Conservation (phyloP, 2,113 vertebrate species). For the Canis aureus region DNA sequence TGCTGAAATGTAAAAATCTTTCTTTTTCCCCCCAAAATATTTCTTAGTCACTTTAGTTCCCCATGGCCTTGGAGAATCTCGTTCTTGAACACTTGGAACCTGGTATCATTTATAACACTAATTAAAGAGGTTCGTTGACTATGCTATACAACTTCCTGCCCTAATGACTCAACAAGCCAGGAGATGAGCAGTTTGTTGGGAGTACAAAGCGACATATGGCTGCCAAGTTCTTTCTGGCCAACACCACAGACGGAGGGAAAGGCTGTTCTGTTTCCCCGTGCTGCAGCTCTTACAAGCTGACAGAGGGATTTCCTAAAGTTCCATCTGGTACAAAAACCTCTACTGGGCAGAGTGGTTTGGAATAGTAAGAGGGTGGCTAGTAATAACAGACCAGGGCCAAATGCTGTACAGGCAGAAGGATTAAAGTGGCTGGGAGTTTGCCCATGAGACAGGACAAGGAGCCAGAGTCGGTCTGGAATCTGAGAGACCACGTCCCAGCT, state of each 20-base stretch:
- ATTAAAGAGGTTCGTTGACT: not conserved
- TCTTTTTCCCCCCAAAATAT: not conserved
- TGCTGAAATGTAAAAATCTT: not conserved
- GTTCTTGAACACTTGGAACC: not conserved
- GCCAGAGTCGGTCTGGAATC: not conserved
- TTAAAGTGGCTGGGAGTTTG: not conserved
- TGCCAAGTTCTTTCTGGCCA: slow-evolving; percentile 64
- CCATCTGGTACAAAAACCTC: slow-evolving; percentile 84
- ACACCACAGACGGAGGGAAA: slow-evolving; percentile 26
- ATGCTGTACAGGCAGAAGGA: not conserved
- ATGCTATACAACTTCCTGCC: slow-evolving; percentile 39
- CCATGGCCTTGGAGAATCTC: not conserved
- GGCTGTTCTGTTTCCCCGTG: slow-evolving; percentile 70
- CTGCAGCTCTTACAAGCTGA: slow-evolving; percentile 67
- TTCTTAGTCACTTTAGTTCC: not conserved
- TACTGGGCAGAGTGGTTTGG: slow-evolving; percentile 81
- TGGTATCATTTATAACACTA: not conserved
- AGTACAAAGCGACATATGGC: slow-evolving; percentile 75
- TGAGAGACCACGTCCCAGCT: not conserved
- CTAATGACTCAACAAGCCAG: not conserved
- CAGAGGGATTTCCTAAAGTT: slow-evolving; percentile 84
- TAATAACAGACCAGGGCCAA: slow-evolving; percentile 48
- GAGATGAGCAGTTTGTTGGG: slow-evolving; percentile 65
- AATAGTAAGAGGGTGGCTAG: slow-evolving; percentile 32
- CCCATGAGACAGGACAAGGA: not conserved